Percentiles rank a stretch among this genome's conserved stretches.
Conservation (phyloP, 2,888 invertebrate genomes). For the Bugulina stolonifera region DNA sequence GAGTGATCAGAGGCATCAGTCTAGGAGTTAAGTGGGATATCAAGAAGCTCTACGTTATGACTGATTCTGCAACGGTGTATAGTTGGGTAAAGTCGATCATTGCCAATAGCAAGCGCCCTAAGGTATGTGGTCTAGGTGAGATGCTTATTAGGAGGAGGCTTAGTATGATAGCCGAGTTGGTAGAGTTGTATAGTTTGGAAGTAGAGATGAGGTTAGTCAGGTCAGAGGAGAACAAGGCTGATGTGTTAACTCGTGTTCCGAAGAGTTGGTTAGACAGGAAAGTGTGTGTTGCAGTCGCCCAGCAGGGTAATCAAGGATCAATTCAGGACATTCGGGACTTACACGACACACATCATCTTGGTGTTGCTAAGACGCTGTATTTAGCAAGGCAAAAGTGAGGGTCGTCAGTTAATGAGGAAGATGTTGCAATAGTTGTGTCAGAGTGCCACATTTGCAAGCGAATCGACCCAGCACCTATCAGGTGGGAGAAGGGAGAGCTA, state of each 20-base stretch:
- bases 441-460: background rate
- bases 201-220: conserved; percentile 16
- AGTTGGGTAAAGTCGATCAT: background rate
- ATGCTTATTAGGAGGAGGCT: background rate
- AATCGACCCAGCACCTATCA: background rate
- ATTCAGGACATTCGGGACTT: background rate
- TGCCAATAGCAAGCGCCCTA: background rate
- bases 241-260: conserved; percentile 1
- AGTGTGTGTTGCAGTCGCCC: conserved; percentile 3
- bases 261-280: background rate
- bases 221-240: conserved; percentile 14
- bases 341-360: conserved; percentile 15
- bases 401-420: background rate
- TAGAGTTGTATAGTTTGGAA: conserved; percentile 4
- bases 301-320: background rate
- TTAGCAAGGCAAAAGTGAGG: conserved; percentile 1
- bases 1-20: background rate
- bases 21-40: background rate
- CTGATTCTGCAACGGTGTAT: background rate
- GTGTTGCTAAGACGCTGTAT: conserved; percentile 9
- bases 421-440: background rate
- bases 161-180: conserved; percentile 12
- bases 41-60: background rate
- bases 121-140: background rate
- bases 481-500: conserved; percentile 13